Evolutionary conservation across 2,113 vertebrate species (phyloP), one percentile per base, ranked within the genome.

Genomic region (Carassius carassius): DNA sequence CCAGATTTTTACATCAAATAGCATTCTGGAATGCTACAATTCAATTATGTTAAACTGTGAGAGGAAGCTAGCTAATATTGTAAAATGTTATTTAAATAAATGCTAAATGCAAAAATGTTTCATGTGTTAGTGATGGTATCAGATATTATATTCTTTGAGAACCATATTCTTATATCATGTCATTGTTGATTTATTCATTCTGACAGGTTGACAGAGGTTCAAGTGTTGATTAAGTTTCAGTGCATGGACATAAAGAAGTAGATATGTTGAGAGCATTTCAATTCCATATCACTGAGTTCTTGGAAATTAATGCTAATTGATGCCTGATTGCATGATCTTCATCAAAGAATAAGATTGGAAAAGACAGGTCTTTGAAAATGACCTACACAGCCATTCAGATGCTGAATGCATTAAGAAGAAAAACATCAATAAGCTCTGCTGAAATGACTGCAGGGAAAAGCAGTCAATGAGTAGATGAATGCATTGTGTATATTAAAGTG

Each of bases 401-500:
- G 11, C 58, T 63, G 73, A 78, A 65, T 56, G 81, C 75, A 72
- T 83, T 78, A 72, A n/a, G 67, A 58, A 32, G 56, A 74, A 47
- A 69, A 25, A 51, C 32, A 83, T 78, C 19, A 72, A 60, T 73
- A 65, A 78, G 47, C 21, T 21, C 76, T 62, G 19, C 5, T 37
- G 5, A 78, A 78, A 23, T 62, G 11, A 62, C 32, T 78, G 29
- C 25, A 78, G 76, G 17, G 76, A 62, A 23, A 78, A 62, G 41
- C 54, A 74, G 65, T 49, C 58, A 47, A 25, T 70, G 17, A 67
- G 72, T 67, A 62, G 17, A 70, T 78, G 32, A 41, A 78, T 78
- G 76, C n/a, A 23, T 37, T 62, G 56, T 58, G 32, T 60, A 78
- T 14, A n/a, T 60, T 41, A 78, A 54, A 60, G 56, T 21, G 14